Conservation (phyloP, 1,140 invertebrate species). For the Phortica variegata region DNA sequence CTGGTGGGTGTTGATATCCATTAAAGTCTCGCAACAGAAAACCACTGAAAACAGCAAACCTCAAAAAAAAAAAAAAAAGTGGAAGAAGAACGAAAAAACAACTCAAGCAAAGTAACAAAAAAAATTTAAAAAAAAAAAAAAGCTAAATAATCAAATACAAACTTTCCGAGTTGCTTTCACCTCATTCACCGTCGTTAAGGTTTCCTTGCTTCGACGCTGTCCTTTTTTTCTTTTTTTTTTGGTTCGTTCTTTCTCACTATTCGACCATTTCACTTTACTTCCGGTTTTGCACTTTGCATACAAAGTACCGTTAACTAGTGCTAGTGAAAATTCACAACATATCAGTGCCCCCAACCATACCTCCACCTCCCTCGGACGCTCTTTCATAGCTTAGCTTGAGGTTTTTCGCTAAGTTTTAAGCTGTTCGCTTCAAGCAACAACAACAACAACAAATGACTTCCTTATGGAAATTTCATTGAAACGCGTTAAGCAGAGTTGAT, state of each 20-base stretch:
- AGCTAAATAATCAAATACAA: conserved; percentile 29
- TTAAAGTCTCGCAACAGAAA: too few species aligned
- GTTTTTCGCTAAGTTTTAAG: conserved; percentile 36
- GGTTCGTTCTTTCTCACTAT: conserved; percentile 22
- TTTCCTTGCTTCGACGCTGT: background rate
- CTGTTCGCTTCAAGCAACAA: too few species aligned
- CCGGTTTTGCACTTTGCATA: conserved; percentile 50
- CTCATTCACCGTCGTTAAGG: too few species aligned
- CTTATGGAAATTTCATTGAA: conserved; percentile 41
- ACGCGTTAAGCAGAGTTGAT: conserved; percentile 8
- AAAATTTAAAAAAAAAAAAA: conserved; percentile 3
- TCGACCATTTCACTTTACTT: conserved; percentile 28
- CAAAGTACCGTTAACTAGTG: conserved; percentile 51
- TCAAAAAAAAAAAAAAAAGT: too few species aligned
- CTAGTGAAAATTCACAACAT: conserved; percentile 37
- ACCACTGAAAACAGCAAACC: too few species aligned
- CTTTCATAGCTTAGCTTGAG: too few species aligned
- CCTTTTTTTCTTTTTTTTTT: background rate
- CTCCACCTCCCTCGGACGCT: conserved; percentile 19
- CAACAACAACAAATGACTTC: conserved; percentile 24
- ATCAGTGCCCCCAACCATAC: conserved; percentile 1
- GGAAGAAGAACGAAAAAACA: too few species aligned
- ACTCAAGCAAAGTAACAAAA: too few species aligned
- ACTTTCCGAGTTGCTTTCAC: conserved; percentile 16
- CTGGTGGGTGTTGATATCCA: too few species aligned